Evolutionary conservation across 2,888 invertebrate species (phyloP), one percentile per base, ranked within the genome.

Genomic region (Pammene fasciana): DNA sequence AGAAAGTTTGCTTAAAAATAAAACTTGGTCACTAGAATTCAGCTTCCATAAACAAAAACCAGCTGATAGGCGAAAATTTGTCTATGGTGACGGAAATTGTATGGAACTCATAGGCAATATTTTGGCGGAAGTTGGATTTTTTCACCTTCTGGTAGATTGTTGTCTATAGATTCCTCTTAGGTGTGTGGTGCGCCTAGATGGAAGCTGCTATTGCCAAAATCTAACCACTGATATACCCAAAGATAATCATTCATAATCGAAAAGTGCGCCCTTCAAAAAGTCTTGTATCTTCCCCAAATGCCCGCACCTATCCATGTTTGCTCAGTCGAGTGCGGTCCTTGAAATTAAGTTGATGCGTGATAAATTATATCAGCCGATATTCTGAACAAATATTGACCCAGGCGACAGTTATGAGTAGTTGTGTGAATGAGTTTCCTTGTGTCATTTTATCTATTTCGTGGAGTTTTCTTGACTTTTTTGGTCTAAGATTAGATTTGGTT

Each of bases 391-490:
- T 86, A 88, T 89, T 88, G 82, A 78, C 76, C 72, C 71, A 79
- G 75, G 76, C 75, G 77, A 79, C 81, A 79, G 78, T 79, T 78
- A 81, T 76, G 62, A 62, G 62, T 81, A 78, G 50, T 46, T 72
- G 71, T 77, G 78, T 84, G 78, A 86, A 86, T 75, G 84, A 76
- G 79, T 78, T 77, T 79, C 84, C 78, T 87, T 87, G 82, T 86
- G 78, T 72, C 72, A 62, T 65, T 65, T 65, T 70, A 65, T 65
- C 65, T 70, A 60, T 61, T 62, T 70, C 65, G 54, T 54, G 60
- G 59, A 60, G 56, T 36, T 67, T 26, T 56, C 57, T 18, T 57
- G 50, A 45, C 41, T 41, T 34, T 16, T 65, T 38, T 43, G 59
- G 57, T 14, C 10, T 38, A 38, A 45, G 56, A 65, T 65, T 38